Percentiles rank a stretch among this genome's conserved stretches.
Evolutionary conservation across 2,797 vertebrate species (phyloP).

Genomic region (Sebastes melanostomus): DNA sequence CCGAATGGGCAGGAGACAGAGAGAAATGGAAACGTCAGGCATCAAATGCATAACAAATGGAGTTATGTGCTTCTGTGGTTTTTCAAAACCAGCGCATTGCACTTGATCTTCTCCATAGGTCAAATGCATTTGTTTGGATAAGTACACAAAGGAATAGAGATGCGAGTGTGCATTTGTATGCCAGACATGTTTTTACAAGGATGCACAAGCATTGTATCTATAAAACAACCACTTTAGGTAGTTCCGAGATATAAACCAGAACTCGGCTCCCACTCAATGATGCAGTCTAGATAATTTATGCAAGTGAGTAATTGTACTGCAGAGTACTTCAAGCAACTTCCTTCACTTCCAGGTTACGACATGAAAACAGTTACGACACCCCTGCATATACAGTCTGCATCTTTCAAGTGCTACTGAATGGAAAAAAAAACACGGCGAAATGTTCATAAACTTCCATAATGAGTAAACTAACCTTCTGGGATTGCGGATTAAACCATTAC

Average conservation of each 20-base stretch:
- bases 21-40: slow-evolving; percentile 45
- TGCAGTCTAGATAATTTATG: slow-evolving; percentile 19
- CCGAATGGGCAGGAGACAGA: slow-evolving; percentile 27
- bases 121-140: slow-evolving; percentile 37
- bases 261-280: background rate
- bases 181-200: slow-evolving; percentile 9
- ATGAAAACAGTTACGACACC: background rate
- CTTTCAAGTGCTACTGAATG: slow-evolving; percentile 5
- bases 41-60: slow-evolving; percentile 48
- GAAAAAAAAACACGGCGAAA: background rate
- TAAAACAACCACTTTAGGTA: slow-evolving; percentile 20
- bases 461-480: slow-evolving; percentile 28
- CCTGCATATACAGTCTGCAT: background rate
- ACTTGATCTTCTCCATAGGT: slow-evolving; percentile 44
- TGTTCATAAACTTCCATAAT: slow-evolving; percentile 32
- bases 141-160: slow-evolving; percentile 18
- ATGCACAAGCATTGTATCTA: background rate
- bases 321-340: background rate
- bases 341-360: background rate
- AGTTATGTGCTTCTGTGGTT: slow-evolving; percentile 22
- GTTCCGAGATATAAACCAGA: slow-evolving; percentile 3
- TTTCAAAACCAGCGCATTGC: slow-evolving; percentile 5
- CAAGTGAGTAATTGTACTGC: background rate
- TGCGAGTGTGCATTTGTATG: slow-evolving; percentile 17
- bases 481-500: slow-evolving; percentile 54